Conservation (phyloP, 2,113 vertebrate species). For the Paralichthys olivaceus region DNA sequence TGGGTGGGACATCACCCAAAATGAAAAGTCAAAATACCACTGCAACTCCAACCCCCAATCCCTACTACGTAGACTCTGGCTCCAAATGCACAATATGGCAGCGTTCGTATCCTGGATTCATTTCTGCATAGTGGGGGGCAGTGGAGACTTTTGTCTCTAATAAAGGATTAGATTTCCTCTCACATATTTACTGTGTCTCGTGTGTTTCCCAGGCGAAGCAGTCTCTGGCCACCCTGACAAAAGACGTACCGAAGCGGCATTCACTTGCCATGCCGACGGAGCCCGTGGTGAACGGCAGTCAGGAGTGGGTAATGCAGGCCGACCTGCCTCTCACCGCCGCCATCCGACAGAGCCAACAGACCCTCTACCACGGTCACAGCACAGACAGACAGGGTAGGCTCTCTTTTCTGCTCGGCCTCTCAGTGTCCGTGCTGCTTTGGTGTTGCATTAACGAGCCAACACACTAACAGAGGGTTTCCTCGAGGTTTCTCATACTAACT, state of each 20-base stretch:
- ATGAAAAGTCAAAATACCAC: too few species aligned
- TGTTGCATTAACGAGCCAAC: slow-evolving; percentile 43
- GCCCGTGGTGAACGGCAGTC: slow-evolving; percentile 96
- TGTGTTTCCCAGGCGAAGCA: slow-evolving; percentile 90
- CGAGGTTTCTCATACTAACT: slow-evolving; percentile 64
- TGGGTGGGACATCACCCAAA: too few species aligned
- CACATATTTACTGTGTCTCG: not conserved
- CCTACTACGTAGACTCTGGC: too few species aligned
- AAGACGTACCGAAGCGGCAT: slow-evolving; percentile 96
- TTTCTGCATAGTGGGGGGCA: too few species aligned
- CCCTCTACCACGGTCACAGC: slow-evolving; percentile 91
- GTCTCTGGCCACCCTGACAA: slow-evolving; percentile 95
- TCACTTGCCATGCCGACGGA: slow-evolving; percentile 93
- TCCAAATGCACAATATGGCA: too few species aligned
- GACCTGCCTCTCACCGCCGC: slow-evolving; percentile 97
- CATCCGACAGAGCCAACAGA: slow-evolving; percentile 98
- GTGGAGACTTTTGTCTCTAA: too few species aligned
- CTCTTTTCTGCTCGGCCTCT: not conserved
- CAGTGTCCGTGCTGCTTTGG: slow-evolving; percentile 25
- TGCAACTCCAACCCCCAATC: too few species aligned
- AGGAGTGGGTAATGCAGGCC: slow-evolving; percentile 98
- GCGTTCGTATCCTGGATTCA: too few species aligned
- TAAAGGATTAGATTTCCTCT: too few species aligned
- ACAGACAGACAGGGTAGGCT: slow-evolving; percentile 91
- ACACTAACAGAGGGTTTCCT: slow-evolving; percentile 64